Base-by-base conservation (phyloP, 2,888 invertebrate genomes). In the Spodoptera picta region DNA sequence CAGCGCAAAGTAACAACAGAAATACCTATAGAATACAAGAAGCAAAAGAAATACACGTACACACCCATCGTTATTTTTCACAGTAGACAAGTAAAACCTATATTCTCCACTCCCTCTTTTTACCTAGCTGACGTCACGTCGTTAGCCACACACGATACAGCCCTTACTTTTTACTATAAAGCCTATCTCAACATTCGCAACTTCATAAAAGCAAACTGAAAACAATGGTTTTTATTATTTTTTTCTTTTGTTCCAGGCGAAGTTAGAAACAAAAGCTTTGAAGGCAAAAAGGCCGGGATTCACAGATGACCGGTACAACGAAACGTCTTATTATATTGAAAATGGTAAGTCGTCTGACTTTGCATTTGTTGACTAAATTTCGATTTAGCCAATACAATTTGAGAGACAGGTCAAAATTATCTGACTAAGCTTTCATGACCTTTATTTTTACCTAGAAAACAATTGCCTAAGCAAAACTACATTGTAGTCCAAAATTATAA, bases 321-420 rank as follows among this genome's bases (percentile, higher is more conserved):
- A 98, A 95, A 98, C 98, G 23, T 98, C 98, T 60, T 99, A 98
- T 93, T 98, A 98, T 93, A 97, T 98, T 85, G 98, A 99, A 95
- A 98, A 98, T 95, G 98, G 98, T 98, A 91, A 96, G 96, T 93
- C 36, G 96, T 93, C 36, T 36, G 36, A 36, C 36, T 36, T 36
- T 36, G 7, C 36, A 36, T 36, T 31, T 31, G 31, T 31, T 31
- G 31, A 31, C 31, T 31, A 31, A 31, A 31, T 31, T 36, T 36
- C 36, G 36, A 36, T 36, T 7, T 36, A 36, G 9, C 9, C 9
- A 36, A 36, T 36, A 36, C 36, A 1, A 2, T 36, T 9, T 36
- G 36, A 7, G 6, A 36, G 36, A 36, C 9, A 9, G 7, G 36
- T 36, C 36, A 7, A 36, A 36, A 36, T 1, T 36, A 36, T 36